Percentiles rank a stretch among this genome's conserved stretches.
phyloP scores from a whole-genome alignment of 2,113 vertebrate genomes.

The Nibea albiflora region DNA sequence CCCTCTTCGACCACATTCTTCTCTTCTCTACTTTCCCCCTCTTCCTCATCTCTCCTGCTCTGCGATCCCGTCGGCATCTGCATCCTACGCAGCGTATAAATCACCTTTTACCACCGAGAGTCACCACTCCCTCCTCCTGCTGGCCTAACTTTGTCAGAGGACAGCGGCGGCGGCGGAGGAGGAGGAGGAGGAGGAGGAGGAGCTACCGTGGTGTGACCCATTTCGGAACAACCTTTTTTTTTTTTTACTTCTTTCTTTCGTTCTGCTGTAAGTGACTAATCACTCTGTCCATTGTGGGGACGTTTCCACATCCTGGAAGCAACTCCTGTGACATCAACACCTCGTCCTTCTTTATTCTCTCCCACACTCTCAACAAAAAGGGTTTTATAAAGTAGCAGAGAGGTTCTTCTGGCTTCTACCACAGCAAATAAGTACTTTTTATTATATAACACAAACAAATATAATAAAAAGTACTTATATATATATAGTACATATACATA shows the following conservation, averaged over 20 bases:
- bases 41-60: not conserved
- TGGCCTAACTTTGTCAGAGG: slow-evolving; percentile 34
- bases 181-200: slow-evolving; percentile 39
- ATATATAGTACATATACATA: too few relatives aligned
- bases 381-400: not conserved
- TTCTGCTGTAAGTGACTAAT: slow-evolving; percentile 8
- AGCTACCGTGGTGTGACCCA: slow-evolving; percentile 37
- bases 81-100: slow-evolving; percentile 71
- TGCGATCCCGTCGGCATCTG: slow-evolving; percentile 41
- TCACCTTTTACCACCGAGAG: slow-evolving; percentile 62
- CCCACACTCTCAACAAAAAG: not conserved
- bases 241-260: slow-evolving; percentile 5
- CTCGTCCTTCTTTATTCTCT: not conserved
- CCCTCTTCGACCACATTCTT: not conserved
- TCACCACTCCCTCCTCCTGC: slow-evolving; percentile 29
- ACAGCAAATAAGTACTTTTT: not conserved
- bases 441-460: too few relatives aligned
- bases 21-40: not conserved
- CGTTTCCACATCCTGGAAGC: slow-evolving; percentile 1
- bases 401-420: not conserved
- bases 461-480: too few relatives aligned
- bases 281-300: slow-evolving; percentile 4
- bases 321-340: not conserved
- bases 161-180: slow-evolving; percentile 17
- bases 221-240: slow-evolving; percentile 20